A percentile compares a stretch with the other conserved stretches of the same genome.
Evolutionary conservation across 1,140 invertebrate species (phyloP).

Genomic region (Trypoxylus dichotomus): DNA sequence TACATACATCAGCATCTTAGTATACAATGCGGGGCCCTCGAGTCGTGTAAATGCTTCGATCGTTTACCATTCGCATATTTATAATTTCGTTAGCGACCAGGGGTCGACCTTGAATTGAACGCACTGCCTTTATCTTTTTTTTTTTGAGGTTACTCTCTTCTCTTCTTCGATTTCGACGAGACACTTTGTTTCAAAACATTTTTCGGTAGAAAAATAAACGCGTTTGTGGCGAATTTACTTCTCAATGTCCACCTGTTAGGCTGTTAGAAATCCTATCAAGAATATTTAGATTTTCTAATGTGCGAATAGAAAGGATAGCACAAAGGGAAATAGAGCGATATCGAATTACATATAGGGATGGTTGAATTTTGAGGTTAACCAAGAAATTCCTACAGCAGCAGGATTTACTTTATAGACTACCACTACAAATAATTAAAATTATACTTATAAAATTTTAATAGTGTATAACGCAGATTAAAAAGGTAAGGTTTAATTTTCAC

Average conservation of each 20-base stretch:
- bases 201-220: not conserved
- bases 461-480: no score
- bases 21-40: not conserved
- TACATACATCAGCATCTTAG: not conserved
- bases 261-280: not conserved
- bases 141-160: not conserved
- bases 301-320: no score
- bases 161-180: not conserved
- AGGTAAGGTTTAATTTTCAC: no score
- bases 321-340: no score
- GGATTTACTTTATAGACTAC: no score
- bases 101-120: not conserved
- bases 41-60: conserved; percentile 10
- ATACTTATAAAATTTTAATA: no score
- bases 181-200: not conserved
- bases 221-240: not conserved
- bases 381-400: no score
- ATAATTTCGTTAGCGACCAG: not conserved
- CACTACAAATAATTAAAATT: no score
- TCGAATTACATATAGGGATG: no score
- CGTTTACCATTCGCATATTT: conserved; percentile 16
- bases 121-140: not conserved
- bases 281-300: no score
- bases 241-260: not conserved
- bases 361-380: no score